Percentiles rank a stretch among this genome's conserved stretches.
Conservation (phyloP, 2,113 vertebrate genomes). For the Dascyllus trimaculatus region DNA sequence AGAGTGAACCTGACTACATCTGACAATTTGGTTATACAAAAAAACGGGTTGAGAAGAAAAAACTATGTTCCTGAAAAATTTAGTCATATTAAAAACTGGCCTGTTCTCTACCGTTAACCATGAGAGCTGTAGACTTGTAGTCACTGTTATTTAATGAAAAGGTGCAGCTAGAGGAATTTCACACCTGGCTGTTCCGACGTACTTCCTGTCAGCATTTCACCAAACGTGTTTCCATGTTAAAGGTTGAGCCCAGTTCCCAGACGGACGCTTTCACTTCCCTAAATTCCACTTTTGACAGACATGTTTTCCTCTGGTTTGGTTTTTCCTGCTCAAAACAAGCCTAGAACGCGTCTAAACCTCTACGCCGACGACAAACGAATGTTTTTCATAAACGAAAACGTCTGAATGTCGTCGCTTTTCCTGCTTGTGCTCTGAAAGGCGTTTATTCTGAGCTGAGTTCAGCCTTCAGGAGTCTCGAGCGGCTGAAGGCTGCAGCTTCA, state of each 20-base stretch:
- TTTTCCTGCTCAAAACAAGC: not conserved
- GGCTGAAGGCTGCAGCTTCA: not conserved
- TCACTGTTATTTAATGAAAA: not conserved
- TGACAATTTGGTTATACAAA: too few relatives aligned
- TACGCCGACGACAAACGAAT: not conserved
- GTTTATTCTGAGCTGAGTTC: not conserved
- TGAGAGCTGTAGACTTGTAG: too few relatives aligned
- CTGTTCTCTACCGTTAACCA: too few relatives aligned
- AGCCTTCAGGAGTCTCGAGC: not conserved
- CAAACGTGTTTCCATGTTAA: not conserved
- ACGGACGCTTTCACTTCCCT: not conserved
- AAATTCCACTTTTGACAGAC: not conserved
- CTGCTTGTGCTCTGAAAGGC: not conserved
- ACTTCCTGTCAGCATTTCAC: too few relatives aligned
- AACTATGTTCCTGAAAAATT: too few relatives aligned
- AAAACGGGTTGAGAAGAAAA: too few relatives aligned
- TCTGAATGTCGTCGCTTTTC: not conserved
- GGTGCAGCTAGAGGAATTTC: not conserved
- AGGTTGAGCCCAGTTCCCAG: not conserved
- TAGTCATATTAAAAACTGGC: too few relatives aligned
- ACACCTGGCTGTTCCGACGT: too few relatives aligned
- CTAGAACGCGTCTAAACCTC: not conserved
- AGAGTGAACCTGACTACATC: too few relatives aligned
- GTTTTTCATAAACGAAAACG: not conserved
- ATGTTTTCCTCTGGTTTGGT: not conserved